A percentile compares a stretch with the other conserved stretches of the same genome.
These are phyloP conservation scores for Pomacea canaliculata DNA, from an alignment of 2,888 invertebrate genomes.

Conservation along the genomic window DNA sequence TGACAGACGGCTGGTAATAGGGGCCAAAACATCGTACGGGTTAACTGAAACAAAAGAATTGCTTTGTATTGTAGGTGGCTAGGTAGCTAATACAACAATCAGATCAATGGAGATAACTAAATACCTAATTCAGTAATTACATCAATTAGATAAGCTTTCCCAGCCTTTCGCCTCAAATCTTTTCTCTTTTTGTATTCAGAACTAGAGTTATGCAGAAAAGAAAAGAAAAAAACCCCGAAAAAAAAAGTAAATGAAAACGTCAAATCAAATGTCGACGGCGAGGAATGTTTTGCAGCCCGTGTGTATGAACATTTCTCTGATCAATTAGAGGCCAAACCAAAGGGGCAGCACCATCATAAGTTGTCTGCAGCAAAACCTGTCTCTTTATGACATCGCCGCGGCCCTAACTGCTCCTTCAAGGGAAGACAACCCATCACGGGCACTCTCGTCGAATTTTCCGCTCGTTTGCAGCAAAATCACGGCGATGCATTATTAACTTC, in stretches of 20 bases:
- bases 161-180: too few relatives aligned
- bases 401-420: slow-evolving; percentile 7
- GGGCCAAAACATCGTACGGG: slow-evolving; percentile 98
- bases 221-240: background rate
- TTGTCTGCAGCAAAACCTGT: background rate
- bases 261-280: too few relatives aligned
- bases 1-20: slow-evolving; percentile 94
- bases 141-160: too few relatives aligned
- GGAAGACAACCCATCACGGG: slow-evolving; percentile 19
- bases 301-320: too few relatives aligned
- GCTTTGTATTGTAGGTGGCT: too few relatives aligned
- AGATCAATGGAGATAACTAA: too few relatives aligned
- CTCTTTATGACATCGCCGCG: background rate
- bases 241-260: background rate
- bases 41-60: slow-evolving; percentile 64
- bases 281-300: too few relatives aligned
- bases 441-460: slow-evolving; percentile 23
- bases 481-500: slow-evolving; percentile 8
- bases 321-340: background rate
- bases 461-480: slow-evolving; percentile 12
- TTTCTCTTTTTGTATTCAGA: too few relatives aligned
- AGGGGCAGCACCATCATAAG: too few relatives aligned
- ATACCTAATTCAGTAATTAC: too few relatives aligned
- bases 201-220: too few relatives aligned
- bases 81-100: too few relatives aligned